These are phyloP conservation scores for Nebria brevicollis DNA, from an alignment of 2,888 invertebrate species.

Conservation along the genomic window DNA sequence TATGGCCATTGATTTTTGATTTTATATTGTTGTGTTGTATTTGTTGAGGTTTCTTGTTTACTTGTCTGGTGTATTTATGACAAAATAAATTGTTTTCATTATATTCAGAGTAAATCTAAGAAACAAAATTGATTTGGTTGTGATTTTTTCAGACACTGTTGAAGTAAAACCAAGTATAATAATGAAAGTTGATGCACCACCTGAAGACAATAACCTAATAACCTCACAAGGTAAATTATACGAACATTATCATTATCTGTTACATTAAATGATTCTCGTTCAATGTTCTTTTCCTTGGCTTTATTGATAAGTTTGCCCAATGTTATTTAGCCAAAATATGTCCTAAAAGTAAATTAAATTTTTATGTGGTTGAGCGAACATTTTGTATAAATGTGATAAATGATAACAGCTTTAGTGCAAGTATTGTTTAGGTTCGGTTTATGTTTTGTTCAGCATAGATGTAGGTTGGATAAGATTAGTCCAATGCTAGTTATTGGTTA, in stretches of 20 bases:
- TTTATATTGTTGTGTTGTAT: slow-evolving; percentile 28
- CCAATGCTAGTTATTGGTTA: no score
- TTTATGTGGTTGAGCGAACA: no score
- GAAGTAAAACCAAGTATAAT: slow-evolving; percentile 56
- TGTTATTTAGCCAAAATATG: no score
- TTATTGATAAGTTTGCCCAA: no score
- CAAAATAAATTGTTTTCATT: neutral
- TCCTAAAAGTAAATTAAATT: no score
- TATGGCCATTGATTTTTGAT: neutral
- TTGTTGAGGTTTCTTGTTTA: slow-evolving; percentile 43
- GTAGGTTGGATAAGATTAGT: no score
- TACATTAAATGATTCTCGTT: neutral
- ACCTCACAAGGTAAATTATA: slow-evolving; percentile 53
- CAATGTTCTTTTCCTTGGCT: neutral
- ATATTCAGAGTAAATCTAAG: neutral
- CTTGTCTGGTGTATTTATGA: slow-evolving; percentile 7
- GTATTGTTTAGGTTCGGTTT: no score
- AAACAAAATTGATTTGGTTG: neutral
- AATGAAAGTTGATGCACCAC: slow-evolving; percentile 59
- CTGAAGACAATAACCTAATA: slow-evolving; percentile 54
- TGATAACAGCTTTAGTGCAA: no score
- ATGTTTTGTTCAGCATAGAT: no score
- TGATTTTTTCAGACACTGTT: slow-evolving; percentile 48
- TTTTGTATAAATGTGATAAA: no score
- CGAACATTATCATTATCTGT: neutral